Evolutionary conservation across 2,797 vertebrate species (phyloP), one percentile per base, ranked within the genome.

Genomic region (Chelmon rostratus): DNA sequence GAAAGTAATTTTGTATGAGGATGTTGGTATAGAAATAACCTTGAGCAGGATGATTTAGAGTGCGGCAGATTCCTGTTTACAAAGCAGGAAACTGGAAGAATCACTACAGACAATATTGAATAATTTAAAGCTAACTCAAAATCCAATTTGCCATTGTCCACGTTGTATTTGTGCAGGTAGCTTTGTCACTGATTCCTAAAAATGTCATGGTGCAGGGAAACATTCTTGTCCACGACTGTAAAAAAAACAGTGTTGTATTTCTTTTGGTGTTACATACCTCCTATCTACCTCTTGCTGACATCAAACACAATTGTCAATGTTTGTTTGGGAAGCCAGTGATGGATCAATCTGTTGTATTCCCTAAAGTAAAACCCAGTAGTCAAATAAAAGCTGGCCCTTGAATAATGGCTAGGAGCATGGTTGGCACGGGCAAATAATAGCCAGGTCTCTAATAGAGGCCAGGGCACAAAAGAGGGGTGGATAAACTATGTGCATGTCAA

Each of bases 11-110:
- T 69, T 62, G 13, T 38, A 38, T 68, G 3, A 58, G 37, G 31
- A 59, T 57, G 56, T 38, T 58, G 42, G 53, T 54, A 67, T 46
- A 52, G 68, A 76, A 80, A n/a, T 73, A 49, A 59, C 59, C 25
- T 49, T 49, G 12, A 13, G 12, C 10, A 66, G 47, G 38, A 42
- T 63, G 28, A 50, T 3, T 37, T 3, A 10, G 13, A 44, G 18
- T 19, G 9, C 4, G 37, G 33, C 2, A 2, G 25, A 16, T 50
- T 76, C 37, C 50, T 56, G 54, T 62, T 47, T 70, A 65, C 21
- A 67, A 50, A 61, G 13, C 13, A 8, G 9, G 37, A 56, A 52
- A 4, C 18, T 44, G 3, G 15, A 58, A 6, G 42, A 42, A 50
- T 50, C 7, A 10, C 35, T 25, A 35, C 18, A 50, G n/a, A 53